Evolutionary conservation across 2,113 vertebrate species (phyloP).

Genomic region (Microcebus griseorufus): DNA sequence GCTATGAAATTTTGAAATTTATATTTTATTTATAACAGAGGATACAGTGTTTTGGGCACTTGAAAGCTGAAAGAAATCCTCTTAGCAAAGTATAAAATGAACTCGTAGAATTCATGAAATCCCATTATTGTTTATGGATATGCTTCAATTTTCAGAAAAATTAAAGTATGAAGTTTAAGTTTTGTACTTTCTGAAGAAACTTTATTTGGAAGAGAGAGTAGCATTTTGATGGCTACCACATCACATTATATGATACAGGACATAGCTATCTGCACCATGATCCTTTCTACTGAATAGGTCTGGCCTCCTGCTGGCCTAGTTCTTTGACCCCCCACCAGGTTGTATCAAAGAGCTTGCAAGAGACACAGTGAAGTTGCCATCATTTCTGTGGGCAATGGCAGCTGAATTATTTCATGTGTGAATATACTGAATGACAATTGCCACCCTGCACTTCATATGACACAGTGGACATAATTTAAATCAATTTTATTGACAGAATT

Average conservation of each 20-base stretch:
- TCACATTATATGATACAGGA: neutral
- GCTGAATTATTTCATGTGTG: slow-evolving; percentile 37
- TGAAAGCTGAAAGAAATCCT: neutral
- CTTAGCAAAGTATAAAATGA: slow-evolving; percentile 33
- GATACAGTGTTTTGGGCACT: neutral
- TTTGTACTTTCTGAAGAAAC: neutral
- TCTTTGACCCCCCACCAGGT: slow-evolving; percentile 6
- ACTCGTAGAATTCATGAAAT: neutral
- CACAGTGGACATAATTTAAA: neutral
- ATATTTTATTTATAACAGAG: neutral
- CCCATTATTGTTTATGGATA: neutral
- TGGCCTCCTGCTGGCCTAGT: neutral
- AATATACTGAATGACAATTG: neutral
- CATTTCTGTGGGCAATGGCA: neutral
- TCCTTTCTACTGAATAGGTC: neutral
- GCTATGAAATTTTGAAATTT: neutral
- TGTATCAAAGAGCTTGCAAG: slow-evolving; percentile 35
- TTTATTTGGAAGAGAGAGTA: neutral
- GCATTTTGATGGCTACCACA: neutral
- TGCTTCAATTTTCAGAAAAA: neutral
- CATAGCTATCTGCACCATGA: neutral
- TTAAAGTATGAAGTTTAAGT: neutral
- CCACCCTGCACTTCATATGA: neutral
- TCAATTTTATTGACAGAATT: slow-evolving; percentile 18
- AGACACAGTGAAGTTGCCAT: slow-evolving; percentile 28